phyloP scores from a whole-genome alignment of 1,140 invertebrate genomes.

The Zaprionus vittiger region DNA sequence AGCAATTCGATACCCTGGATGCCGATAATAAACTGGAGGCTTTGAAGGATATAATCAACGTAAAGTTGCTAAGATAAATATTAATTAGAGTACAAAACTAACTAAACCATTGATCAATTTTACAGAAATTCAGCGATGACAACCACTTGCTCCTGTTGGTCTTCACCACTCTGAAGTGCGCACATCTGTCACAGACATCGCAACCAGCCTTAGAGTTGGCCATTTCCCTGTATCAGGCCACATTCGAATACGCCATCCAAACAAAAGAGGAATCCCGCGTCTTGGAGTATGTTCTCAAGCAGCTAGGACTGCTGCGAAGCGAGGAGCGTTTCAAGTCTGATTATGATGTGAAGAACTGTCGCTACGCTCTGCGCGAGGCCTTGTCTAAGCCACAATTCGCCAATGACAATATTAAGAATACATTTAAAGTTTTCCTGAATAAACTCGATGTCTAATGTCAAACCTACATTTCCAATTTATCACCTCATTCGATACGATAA shows the following conservation, averaged over 20 bases:
- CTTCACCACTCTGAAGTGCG: conserved; percentile 87
- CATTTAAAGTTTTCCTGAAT: conserved; percentile 86
- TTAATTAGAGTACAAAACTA: not conserved
- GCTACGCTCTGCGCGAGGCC: conserved; percentile 86
- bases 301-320: conserved; percentile 89
- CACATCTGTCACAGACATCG: conserved; percentile 85
- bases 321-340: conserved; percentile 87
- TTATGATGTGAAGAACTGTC: conserved; percentile 87
- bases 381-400: conserved; percentile 85
- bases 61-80: conserved; percentile 24
- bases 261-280: conserved; percentile 85
- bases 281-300: conserved; percentile 88
- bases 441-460: conserved; percentile 80
- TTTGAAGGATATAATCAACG: conserved; percentile 81
- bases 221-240: conserved; percentile 86
- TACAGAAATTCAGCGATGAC: conserved; percentile 72
- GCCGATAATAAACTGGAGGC: conserved; percentile 66
- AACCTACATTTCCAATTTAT: conserved; percentile 22
- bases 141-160: conserved; percentile 85
- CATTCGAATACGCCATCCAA: conserved; percentile 86
- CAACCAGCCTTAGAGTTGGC: conserved; percentile 86
- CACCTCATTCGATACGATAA: not conserved
- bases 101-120: not conserved
- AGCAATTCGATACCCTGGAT: conserved; percentile 69
- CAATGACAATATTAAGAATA: conserved; percentile 85